Conservation (phyloP, 2,797 vertebrate genomes). For the Nasua narica region DNA sequence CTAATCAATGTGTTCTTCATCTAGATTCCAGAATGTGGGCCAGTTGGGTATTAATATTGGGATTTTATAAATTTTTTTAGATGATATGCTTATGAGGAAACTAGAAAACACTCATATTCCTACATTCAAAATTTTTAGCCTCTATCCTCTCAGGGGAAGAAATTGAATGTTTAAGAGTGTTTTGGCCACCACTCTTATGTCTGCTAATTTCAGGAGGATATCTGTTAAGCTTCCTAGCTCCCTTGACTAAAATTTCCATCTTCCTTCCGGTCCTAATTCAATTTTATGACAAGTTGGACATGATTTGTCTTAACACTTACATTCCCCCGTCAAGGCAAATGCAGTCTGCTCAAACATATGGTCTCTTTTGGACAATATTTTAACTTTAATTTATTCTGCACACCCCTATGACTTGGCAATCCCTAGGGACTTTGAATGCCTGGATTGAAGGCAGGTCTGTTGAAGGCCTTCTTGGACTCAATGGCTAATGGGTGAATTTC, state of each 20-base stretch:
- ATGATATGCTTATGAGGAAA: not conserved
- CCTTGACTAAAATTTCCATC: constrained; percentile 55
- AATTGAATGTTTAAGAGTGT: constrained; percentile 10
- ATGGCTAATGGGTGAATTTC: not conserved
- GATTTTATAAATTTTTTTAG: not conserved
- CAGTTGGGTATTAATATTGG: not conserved
- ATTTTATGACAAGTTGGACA: constrained; percentile 64
- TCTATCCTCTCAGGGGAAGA: not conserved
- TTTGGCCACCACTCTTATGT: constrained; percentile 15
- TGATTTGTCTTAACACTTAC: constrained; percentile 71
- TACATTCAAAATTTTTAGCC: not conserved
- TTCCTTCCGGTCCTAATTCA: constrained; percentile 67
- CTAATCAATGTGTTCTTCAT: not conserved
- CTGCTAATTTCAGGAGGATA: constrained; percentile 60
- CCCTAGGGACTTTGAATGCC: constrained; percentile 28
- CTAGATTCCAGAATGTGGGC: not conserved
- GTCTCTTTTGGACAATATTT: constrained; percentile 71
- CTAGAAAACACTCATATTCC: not conserved
- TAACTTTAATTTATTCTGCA: constrained; percentile 68
- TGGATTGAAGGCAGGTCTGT: constrained; percentile 7
- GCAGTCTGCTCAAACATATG: constrained; percentile 70
- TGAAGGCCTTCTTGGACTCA: constrained; percentile 14
- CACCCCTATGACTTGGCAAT: constrained; percentile 51
- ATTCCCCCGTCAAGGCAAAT: constrained; percentile 49
- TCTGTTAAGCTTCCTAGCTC: constrained; percentile 44